Conservation (phyloP, 1,140 invertebrate genomes). For the Anastrepha obliqua region DNA sequence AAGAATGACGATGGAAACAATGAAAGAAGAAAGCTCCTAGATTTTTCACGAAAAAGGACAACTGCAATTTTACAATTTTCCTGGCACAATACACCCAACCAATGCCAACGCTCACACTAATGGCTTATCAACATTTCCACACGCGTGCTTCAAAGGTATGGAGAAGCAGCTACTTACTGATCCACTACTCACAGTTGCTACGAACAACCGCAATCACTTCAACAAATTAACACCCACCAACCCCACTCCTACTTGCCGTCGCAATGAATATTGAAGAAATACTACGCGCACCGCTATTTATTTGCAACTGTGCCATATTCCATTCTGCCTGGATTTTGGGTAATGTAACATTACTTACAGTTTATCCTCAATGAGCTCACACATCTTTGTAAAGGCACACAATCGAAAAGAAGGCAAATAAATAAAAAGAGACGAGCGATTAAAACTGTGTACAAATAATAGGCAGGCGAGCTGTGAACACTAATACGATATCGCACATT, state of each 20-base stretch:
- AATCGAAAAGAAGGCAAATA: not conserved
- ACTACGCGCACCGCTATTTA: not conserved
- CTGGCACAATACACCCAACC: not conserved
- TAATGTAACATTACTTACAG: conserved; percentile 23
- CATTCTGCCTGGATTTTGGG: not conserved
- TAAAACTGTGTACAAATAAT: not conserved
- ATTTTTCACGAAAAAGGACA: not conserved
- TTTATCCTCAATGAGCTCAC: conserved; percentile 9
- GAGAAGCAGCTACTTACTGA: not conserved
- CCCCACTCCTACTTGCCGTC: not conserved
- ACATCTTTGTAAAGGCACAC: not conserved
- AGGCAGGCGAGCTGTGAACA: not conserved
- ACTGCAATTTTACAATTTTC: conserved; percentile 8
- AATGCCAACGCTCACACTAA: not conserved
- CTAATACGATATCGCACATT: not conserved
- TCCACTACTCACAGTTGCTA: not conserved
- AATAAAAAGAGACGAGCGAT: not conserved
- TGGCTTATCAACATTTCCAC: conserved; percentile 31
- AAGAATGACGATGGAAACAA: not conserved
- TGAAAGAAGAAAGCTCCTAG: conserved; percentile 9
- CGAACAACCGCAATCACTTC: conserved; percentile 5
- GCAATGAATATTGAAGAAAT: conserved; percentile 5
- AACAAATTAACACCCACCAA: conserved; percentile 31
- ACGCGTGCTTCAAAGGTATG: not conserved
- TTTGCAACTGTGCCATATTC: conserved; percentile 23